These are phyloP conservation scores for Channa argus DNA, from an alignment of 2,113 vertebrate species.

Conservation along the genomic window DNA sequence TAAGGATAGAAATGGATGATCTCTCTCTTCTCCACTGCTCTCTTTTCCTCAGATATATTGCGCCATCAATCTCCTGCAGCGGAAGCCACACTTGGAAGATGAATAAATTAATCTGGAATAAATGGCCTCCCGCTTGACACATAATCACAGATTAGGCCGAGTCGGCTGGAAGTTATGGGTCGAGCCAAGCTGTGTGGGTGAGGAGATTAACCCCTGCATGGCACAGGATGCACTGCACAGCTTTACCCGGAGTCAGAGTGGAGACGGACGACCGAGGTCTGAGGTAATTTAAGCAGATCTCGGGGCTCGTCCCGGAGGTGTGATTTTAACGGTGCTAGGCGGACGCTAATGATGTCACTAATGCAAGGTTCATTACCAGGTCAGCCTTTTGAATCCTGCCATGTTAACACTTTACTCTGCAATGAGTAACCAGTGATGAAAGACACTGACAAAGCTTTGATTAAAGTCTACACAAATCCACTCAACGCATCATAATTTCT, in stretches of 20 bases:
- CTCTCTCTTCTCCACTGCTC: slow-evolving; percentile 38
- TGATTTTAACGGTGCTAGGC: slow-evolving; percentile 41
- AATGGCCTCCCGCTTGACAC: slow-evolving; percentile 74
- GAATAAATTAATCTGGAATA: slow-evolving; percentile 81
- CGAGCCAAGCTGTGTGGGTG: slow-evolving; percentile 4
- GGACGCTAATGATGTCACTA: slow-evolving; percentile 71
- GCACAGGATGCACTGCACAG: background rate
- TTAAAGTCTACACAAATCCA: background rate
- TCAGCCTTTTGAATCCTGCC: slow-evolving; percentile 52
- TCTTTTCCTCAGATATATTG: slow-evolving; percentile 68
- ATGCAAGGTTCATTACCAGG: slow-evolving; percentile 75
- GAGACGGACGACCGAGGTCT: slow-evolving; percentile 3
- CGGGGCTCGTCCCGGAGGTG: slow-evolving; percentile 41
- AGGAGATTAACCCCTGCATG: slow-evolving; percentile 51
- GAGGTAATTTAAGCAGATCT: slow-evolving; percentile 48
- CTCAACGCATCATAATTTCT: background rate
- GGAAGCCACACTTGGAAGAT: slow-evolving; percentile 60
- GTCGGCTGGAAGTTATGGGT: slow-evolving; percentile 54
- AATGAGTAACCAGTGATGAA: background rate
- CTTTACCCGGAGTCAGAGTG: slow-evolving; percentile 4
- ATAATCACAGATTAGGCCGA: slow-evolving; percentile 77
- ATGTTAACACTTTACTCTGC: slow-evolving; percentile 39
- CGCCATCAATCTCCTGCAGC: slow-evolving; percentile 68
- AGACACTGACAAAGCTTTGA: background rate
- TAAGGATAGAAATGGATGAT: slow-evolving; percentile 45